A percentile compares a stretch with the other conserved stretches of the same genome.
These are phyloP conservation scores for Myiopsitta monachus DNA, from an alignment of 2,113 vertebrate species.

Conservation along the genomic window DNA sequence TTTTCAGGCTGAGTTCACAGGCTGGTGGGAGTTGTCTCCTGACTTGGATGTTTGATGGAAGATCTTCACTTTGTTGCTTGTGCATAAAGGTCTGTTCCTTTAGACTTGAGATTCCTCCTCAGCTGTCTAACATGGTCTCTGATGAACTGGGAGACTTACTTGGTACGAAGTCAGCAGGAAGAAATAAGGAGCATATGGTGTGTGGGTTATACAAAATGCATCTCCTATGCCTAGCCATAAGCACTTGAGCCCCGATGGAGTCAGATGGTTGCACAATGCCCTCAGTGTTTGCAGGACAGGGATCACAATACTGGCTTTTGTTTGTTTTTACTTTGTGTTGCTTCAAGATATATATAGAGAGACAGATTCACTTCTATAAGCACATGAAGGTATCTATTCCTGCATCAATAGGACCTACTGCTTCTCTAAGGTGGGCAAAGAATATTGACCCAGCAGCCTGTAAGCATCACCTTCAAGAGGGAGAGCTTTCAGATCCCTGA, in stretches of 20 bases:
- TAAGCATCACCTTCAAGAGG: neutral
- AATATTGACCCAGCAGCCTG: neutral
- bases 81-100: neutral
- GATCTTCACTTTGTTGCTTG: neutral
- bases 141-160: neutral
- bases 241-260: neutral
- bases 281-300: neutral
- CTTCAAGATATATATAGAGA: neutral
- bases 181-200: neutral
- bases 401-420: neutral
- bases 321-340: neutral
- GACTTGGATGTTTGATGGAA: neutral
- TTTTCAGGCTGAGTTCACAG: neutral
- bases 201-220: neutral
- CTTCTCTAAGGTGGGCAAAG: neutral
- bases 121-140: neutral
- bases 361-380: neutral
- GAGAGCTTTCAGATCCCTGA: neutral
- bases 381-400: neutral
- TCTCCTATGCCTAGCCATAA: neutral
- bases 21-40: neutral
- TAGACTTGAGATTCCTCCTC: neutral
- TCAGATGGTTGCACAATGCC: neutral
- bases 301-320: neutral
- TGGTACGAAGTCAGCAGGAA: neutral